phyloP scores from a whole-genome alignment of 2,797 vertebrate genomes.

The Semotilus atromaculatus region DNA sequence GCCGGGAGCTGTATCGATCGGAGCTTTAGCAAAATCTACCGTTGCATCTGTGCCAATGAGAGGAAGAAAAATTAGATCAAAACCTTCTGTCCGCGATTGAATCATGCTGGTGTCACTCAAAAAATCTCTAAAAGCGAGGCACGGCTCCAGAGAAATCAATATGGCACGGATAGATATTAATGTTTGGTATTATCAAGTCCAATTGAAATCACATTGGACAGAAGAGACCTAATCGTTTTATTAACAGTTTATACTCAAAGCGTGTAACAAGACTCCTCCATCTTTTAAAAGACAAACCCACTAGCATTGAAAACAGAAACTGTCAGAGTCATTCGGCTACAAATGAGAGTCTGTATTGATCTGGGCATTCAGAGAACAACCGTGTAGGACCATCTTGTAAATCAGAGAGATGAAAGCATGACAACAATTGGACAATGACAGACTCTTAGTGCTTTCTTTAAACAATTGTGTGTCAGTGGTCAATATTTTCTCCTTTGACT shows the following conservation, averaged over 20 bases:
- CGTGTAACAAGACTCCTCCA: slow-evolving; percentile 61
- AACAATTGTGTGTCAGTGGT: slow-evolving; percentile 31
- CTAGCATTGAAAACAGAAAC: slow-evolving; percentile 34
- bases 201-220: slow-evolving; percentile 76
- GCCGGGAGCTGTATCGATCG: slow-evolving; percentile 73
- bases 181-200: slow-evolving; percentile 72
- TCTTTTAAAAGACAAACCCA: slow-evolving; percentile 48
- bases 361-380: slow-evolving; percentile 34
- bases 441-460: slow-evolving; percentile 30
- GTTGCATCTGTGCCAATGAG: slow-evolving; percentile 76
- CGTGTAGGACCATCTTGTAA: slow-evolving; percentile 16
- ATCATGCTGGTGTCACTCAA: slow-evolving; percentile 64
- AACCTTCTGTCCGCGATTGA: slow-evolving; percentile 67
- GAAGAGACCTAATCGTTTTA: slow-evolving; percentile 70
- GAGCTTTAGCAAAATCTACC: slow-evolving; percentile 72
- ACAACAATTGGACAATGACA: slow-evolving; percentile 40
- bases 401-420: slow-evolving; percentile 44
- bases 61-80: slow-evolving; percentile 81
- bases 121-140: slow-evolving; percentile 60
- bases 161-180: slow-evolving; percentile 78
- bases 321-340: slow-evolving; percentile 29
- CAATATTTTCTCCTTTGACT: slow-evolving; percentile 52
- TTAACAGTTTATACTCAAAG: slow-evolving; percentile 73
- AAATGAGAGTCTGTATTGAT: slow-evolving; percentile 51
- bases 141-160: slow-evolving; percentile 75